Evolutionary conservation across 2,113 vertebrate species (phyloP), one percentile per base, ranked within the genome.

Genomic region (Synodontis membranacea): DNA sequence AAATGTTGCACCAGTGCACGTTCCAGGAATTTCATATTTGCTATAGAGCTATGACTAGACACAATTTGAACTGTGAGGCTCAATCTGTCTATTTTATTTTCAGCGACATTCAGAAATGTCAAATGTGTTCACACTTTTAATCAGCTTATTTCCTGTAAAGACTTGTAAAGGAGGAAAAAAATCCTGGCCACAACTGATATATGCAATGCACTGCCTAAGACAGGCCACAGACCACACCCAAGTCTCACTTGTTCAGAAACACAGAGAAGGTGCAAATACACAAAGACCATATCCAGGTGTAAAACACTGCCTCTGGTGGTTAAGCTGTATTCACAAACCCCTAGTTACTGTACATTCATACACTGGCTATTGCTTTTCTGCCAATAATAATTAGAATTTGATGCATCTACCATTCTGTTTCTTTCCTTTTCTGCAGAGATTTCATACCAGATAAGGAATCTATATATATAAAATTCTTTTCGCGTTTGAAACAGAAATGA

Each of bases 71-170:
- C 2, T 25, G 23, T 58, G 37, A 85, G 84, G 34, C 31, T n/a
- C 74, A 50, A 31, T 48, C 6, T 12, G 48, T 14, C 10, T 44
- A 4, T 14, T 28, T 75, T 42, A 23, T 74, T 74, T 74, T 74
- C 70, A 76, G 1, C 7, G 0, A 15, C 34, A 15, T 72, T 8
- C 39, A 74, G 34, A 54, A 81, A 64, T 19, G 6, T 37, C 70
- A 66, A 58, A 52, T 31, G 50, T 75, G 15, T 60, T 31, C 68
- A 23, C 7, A 28, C 42, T 76, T 39, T 76, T 44, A 75, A 42
- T 39, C 52, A 23, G 46, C 31, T 25, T 83, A 70, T 70, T 83
- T 83, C 82, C 31, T 50, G 46, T 70, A 31, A 25, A 66, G 58
- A 62, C 28, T 46, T 39, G 19, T 23, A 58, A 11, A 39, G 23